Conservation (phyloP, 1,140 invertebrate species). For the Pectinophora gossypiella region DNA sequence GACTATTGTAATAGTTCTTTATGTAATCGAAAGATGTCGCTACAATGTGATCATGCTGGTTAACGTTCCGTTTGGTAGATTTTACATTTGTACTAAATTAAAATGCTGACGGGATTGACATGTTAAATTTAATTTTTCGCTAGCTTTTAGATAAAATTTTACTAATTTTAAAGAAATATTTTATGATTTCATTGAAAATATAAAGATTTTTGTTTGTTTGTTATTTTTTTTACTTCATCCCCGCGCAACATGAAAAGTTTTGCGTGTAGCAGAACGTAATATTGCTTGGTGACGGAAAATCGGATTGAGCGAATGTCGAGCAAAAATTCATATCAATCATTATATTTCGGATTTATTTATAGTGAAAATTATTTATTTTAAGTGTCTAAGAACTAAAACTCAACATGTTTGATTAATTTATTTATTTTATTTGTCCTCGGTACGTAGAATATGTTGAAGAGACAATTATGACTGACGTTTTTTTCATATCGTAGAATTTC, state of each 20-base stretch:
- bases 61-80: neutral
- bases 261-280: conserved; percentile 31
- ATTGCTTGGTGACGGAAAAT: conserved; percentile 29
- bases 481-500: conserved; percentile 25
- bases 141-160: too few relatives aligned
- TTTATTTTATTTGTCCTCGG: conserved; percentile 25
- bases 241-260: neutral
- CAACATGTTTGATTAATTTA: conserved; percentile 20
- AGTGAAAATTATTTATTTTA: conserved; percentile 5
- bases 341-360: neutral
- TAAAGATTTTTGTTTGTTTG: too few relatives aligned
- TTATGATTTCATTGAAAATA: too few relatives aligned
- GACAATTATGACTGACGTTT: conserved; percentile 16
- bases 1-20: neutral
- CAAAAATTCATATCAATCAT: conserved; percentile 2
- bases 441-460: conserved; percentile 32
- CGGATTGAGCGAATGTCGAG: conserved; percentile 12
- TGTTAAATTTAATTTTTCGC: too few relatives aligned
- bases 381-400: conserved; percentile 23
- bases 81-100: too few relatives aligned
- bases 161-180: too few relatives aligned
- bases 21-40: neutral
- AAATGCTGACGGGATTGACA: too few relatives aligned
- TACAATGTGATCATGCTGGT: neutral
- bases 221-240: neutral